A percentile compares a stretch with the other conserved stretches of the same genome.
Conservation (phyloP, 2,113 vertebrate genomes). For the Isurus oxyrinchus region DNA sequence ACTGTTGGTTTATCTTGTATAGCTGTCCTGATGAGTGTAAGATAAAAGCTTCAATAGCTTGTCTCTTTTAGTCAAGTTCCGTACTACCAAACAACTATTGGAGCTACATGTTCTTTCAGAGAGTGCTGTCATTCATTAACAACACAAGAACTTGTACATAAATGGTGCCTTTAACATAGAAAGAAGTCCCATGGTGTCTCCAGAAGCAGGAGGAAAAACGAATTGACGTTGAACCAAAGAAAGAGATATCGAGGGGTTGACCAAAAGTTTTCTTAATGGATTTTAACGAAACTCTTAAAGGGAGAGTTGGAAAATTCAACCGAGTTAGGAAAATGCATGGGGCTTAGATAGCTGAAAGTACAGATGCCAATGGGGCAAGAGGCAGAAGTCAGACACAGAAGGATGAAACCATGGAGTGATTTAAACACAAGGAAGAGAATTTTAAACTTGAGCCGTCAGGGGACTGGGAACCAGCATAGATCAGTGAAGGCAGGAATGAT, state of each 20-base stretch:
- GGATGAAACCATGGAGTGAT: too few relatives aligned
- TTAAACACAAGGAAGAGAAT: background rate
- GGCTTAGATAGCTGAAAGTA: too few relatives aligned
- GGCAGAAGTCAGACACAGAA: background rate
- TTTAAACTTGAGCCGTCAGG: background rate
- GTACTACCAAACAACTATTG: too few relatives aligned
- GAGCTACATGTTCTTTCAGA: background rate
- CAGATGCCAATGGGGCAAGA: background rate
- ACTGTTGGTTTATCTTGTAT: too few relatives aligned
- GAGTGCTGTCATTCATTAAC: background rate
- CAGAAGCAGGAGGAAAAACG: too few relatives aligned
- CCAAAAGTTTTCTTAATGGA: background rate
- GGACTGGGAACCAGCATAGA: background rate
- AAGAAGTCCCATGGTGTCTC: too few relatives aligned
- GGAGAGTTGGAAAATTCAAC: background rate
- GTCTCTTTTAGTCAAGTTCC: too few relatives aligned
- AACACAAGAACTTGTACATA: background rate
- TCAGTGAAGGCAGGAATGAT: background rate
- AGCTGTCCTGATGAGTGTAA: too few relatives aligned
- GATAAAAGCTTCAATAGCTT: too few relatives aligned
- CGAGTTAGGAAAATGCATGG: background rate
- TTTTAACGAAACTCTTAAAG: background rate
- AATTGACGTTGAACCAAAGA: too few relatives aligned
- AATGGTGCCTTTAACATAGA: too few relatives aligned
- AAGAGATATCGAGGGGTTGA: background rate